Conservation (phyloP, 2,113 vertebrate genomes). For the Pseudopodoces humilis region DNA sequence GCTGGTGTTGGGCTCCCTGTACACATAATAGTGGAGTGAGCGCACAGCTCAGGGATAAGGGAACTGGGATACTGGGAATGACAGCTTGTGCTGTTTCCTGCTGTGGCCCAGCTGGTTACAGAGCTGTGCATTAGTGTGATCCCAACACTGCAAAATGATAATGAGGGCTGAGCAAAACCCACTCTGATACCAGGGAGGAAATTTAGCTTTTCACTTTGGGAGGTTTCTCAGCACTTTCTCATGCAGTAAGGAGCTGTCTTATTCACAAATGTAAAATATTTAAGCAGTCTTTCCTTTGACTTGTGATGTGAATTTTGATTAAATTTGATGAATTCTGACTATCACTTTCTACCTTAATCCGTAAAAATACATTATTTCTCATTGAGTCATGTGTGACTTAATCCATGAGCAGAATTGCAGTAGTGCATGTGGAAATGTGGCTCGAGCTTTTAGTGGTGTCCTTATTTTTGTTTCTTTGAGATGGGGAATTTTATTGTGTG, state of each 20-base stretch:
- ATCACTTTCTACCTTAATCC: background rate
- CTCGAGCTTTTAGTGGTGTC: background rate
- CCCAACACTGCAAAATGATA: background rate
- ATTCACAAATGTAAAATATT: background rate
- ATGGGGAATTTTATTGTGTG: background rate
- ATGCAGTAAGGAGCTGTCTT: background rate
- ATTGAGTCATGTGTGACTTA: background rate
- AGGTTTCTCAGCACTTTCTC: background rate
- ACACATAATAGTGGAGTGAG: background rate
- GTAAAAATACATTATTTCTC: background rate
- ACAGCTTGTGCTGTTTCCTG: background rate
- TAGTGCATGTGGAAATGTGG: background rate
- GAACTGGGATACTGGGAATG: background rate
- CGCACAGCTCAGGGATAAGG: accelerated
- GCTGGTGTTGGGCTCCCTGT: background rate
- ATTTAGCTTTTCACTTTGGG: background rate
- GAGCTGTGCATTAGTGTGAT: background rate
- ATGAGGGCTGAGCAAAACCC: background rate
- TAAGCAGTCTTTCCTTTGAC: background rate
- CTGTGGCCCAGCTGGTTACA: background rate
- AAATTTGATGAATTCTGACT: background rate
- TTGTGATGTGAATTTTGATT: background rate
- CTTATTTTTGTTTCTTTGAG: background rate
- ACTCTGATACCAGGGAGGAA: background rate
- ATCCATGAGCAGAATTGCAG: background rate